These are phyloP conservation scores for Drosophila atripex DNA, from an alignment of 2,888 invertebrate species.

Conservation along the genomic window DNA sequence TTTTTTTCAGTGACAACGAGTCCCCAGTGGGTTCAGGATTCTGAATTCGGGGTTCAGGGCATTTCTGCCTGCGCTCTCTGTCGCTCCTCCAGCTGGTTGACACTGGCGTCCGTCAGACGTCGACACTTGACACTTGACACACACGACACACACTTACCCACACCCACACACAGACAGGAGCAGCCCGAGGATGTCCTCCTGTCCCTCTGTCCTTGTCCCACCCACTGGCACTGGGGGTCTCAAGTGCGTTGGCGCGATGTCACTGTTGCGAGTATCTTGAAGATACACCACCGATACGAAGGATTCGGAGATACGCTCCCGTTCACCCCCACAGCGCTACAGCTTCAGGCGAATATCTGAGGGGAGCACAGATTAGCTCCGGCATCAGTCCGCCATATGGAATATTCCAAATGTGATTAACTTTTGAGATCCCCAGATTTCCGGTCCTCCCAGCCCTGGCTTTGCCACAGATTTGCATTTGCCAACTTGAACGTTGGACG, in stretches of 20 bases:
- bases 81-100: constrained; percentile 62
- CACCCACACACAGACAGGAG: neutral
- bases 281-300: constrained; percentile 31
- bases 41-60: constrained; percentile 30
- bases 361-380: constrained; percentile 26
- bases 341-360: constrained; percentile 8
- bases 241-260: constrained; percentile 53
- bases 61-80: constrained; percentile 26
- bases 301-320: neutral
- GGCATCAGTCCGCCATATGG: constrained; percentile 28
- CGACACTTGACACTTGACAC: constrained; percentile 67
- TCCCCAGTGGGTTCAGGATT: constrained; percentile 12
- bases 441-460: neutral
- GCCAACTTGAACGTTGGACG: neutral
- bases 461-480: constrained; percentile 2
- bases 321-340: neutral
- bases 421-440: constrained; percentile 31
- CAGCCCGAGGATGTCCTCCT: constrained; percentile 1
- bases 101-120: constrained; percentile 70
- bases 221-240: constrained; percentile 38
- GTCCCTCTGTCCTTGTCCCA: constrained; percentile 19
- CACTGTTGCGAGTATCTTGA: constrained; percentile 17
- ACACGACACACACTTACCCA: constrained; percentile 24
- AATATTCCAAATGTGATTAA: constrained; percentile 43
- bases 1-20: constrained; percentile 11